Evolutionary conservation across 2,888 invertebrate genomes (phyloP).

Genomic region (Tiliacea citrago): DNA sequence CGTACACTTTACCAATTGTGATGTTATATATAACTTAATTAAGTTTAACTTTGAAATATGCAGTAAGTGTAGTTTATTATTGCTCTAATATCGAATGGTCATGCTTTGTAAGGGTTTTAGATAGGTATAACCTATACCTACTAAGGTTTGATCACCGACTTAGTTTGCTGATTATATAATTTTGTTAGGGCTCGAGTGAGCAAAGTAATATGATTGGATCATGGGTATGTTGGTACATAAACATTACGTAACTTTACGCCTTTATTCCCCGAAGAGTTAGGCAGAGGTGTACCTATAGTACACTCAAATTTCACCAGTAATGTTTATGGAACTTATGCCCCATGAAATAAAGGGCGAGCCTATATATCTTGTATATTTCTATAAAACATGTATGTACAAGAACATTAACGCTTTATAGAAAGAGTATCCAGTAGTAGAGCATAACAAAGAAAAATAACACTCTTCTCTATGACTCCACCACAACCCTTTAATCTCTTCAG

Average conservation of each 20-base stretch:
- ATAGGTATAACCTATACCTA: too few species aligned
- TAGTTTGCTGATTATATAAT: slow-evolving; percentile 1
- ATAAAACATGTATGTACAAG: neutral
- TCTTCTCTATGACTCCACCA: neutral
- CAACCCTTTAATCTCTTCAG: neutral
- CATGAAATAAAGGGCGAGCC: too few species aligned
- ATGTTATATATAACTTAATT: slow-evolving; percentile 11
- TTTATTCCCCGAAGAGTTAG: too few species aligned
- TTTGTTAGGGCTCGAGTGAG: neutral
- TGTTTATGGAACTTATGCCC: too few species aligned
- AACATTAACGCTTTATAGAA: neutral
- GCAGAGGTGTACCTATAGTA: too few species aligned
- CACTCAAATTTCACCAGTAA: too few species aligned
- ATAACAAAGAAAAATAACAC: neutral
- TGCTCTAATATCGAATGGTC: neutral
- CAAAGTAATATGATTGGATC: neutral
- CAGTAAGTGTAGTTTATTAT: neutral
- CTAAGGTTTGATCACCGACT: neutral
- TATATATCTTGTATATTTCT: too few species aligned
- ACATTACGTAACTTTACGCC: too few species aligned
- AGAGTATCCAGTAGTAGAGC: neutral
- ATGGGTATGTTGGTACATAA: neutral
- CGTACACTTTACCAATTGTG: slow-evolving; percentile 7
- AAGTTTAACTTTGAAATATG: neutral
- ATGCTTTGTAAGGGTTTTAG: slow-evolving; percentile 5